These are phyloP conservation scores for Argya squamiceps DNA, from an alignment of 2,797 vertebrate species.

Conservation along the genomic window DNA sequence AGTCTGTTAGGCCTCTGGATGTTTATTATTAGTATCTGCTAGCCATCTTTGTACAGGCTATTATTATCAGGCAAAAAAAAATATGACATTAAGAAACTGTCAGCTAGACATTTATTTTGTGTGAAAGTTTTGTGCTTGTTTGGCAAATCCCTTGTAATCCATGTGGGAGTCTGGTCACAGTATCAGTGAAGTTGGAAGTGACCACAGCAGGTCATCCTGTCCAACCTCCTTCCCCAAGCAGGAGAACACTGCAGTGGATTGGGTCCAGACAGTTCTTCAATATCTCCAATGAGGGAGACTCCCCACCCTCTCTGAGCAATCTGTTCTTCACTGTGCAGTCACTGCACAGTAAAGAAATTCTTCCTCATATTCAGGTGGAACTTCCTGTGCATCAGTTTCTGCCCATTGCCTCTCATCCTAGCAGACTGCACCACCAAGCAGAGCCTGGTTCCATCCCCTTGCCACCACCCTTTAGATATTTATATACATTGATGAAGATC, in stretches of 20 bases:
- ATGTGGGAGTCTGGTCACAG: neutral
- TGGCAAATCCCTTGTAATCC: neutral
- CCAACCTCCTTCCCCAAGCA: neutral
- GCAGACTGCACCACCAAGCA: neutral
- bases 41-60: neutral
- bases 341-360: neutral
- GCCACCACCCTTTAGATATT: neutral
- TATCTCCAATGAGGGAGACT: neutral
- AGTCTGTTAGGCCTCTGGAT: neutral
- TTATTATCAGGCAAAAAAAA: neutral
- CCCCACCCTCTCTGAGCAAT: neutral
- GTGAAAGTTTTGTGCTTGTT: neutral
- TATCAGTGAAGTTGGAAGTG: neutral
- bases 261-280: neutral
- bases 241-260: neutral
- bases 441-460: neutral
- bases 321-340: rapidly evolving
- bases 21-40: neutral
- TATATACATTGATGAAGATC: neutral
- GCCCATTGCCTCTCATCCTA: neutral
- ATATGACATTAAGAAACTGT: neutral
- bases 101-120: neutral
- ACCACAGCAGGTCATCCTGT: neutral
- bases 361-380: neutral
- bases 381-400: neutral